Evolutionary conservation across 2,113 vertebrate species (phyloP), one percentile per base, ranked within the genome.

Genomic region (Nothobranchius furzeri): DNA sequence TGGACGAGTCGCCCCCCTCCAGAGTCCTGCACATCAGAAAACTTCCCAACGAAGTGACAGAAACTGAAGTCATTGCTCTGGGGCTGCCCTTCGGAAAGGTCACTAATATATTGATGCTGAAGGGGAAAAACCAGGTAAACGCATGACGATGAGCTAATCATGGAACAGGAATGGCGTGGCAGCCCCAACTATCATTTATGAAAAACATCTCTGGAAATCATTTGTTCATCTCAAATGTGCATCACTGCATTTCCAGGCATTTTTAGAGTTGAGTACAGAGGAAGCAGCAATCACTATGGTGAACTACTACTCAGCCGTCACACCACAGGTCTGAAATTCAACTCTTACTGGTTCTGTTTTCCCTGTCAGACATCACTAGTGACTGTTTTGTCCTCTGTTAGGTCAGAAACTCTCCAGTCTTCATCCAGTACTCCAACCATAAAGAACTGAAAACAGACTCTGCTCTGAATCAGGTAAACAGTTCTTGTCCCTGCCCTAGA

Each of bases 391-490:
- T 95, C 2, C 8, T 13, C n/a, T 50, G 36, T 84, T 93, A 98
- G 91, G 95, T 99, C 83, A 95, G 98, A 78, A 99, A 99, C 84
- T 93, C 95, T 30, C 95, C 96, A 0, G 96, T 99, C 68, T 99
- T 97, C 86, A 98, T 99, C 86, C 98, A 99, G 76, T 99, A 98
- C 87, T 99, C 98, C 17, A 99, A 98, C 89, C 97, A 99, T 73
- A 98, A 99, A 89, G 96, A 98, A 75, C 91, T 99, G n/a, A 99
- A 99, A 90, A 99, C 98, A 60, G 98, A 99, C 88, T 98, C 95
- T 45, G 94, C 97, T 24, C 93, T 99, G 64, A 99, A 98, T 69
- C 92, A 93, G 90, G 92, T 93, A 78, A 3, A 50, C 6, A 4
- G 37, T 40, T 40, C 9, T 40, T 7, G 4, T 30, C 37, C 37